Base-by-base conservation (phyloP, 2,888 invertebrate genomes). In the Caenorhabditis afra region DNA sequence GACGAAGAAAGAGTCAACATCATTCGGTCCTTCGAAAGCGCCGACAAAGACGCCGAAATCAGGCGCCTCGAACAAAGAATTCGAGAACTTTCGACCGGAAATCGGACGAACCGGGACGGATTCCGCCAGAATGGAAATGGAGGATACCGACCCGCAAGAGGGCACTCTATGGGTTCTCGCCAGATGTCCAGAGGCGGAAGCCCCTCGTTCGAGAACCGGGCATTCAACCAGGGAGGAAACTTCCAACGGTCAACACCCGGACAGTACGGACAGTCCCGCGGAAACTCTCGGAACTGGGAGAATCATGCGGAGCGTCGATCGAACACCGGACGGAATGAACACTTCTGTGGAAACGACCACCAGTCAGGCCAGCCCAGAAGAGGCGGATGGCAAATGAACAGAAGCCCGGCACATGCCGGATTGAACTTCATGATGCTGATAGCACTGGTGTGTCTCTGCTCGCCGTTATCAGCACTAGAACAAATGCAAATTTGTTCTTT, bases 401-500 rank as follows among this genome's bases (percentile, higher is more conserved):
- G 39, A 11, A 23, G 39, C 11, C 50, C 37, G 39, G 39, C 3
- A 22, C 49, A 29, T 18, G 14, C 62, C 0, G 50, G 62, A 20
- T 12, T 62, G 1, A 20, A 62, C 12, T 62, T 62, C n/a, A 20
- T 62, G 23, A 22, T 37, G 41, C 35, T 62, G 3, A 41, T 62
- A 0, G 62, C 62, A 0, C 23, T 37, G 10, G 1, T 62, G 1
- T n/a, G 49, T 4, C 14, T 29, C 8, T 14, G 14, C 0, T 11
- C 41, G 5, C 20, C 50, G 7, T 10, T 7, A n/a, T 49, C 16
- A 22, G 16, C 7, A 29, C 29, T 29, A 14, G 39, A 14, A 5
- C 37, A 50, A 20, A 39, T 23, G 14, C 62, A 62, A 16, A 62
- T 62, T 22, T 62, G 62, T 35, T 14, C 50, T 39, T 23, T 39